Conservation (phyloP, 2,113 vertebrate species). For the Calypte anna region DNA sequence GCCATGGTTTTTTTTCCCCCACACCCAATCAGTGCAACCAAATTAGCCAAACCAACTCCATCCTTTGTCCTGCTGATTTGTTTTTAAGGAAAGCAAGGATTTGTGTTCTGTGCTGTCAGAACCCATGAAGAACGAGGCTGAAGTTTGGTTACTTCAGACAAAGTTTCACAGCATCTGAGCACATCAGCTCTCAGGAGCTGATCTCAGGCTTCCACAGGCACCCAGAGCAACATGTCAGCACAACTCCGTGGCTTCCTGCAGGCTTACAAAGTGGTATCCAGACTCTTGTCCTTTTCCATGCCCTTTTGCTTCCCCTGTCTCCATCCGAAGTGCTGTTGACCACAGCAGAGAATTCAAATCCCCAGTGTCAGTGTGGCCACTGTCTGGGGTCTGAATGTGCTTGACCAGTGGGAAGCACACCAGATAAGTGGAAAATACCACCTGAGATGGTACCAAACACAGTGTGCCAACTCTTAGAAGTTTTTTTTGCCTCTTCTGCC, state of each 20-base stretch:
- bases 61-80: not conserved
- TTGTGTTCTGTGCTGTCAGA: accelerated
- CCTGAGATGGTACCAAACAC: not conserved
- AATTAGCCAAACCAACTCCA: not conserved
- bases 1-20: not conserved
- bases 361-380: not conserved
- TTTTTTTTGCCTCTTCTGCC: not conserved
- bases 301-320: not conserved
- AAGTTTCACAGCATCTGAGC: not conserved
- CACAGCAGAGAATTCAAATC: not conserved
- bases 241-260: not conserved
- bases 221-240: accelerated
- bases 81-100: not conserved
- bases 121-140: not conserved
- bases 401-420: not conserved
- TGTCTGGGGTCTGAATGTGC: not conserved
- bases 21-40: not conserved
- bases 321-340: not conserved
- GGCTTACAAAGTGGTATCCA: not conserved
- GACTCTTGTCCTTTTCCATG: not conserved
- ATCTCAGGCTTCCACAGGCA: accelerated
- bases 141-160: not conserved
- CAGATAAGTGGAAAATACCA: too few species aligned
- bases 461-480: not conserved
- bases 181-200: not conserved